Evolutionary conservation across 2,113 vertebrate genomes (phyloP), one percentile per base, ranked within the genome.

Genomic region (Corapipo altera): DNA sequence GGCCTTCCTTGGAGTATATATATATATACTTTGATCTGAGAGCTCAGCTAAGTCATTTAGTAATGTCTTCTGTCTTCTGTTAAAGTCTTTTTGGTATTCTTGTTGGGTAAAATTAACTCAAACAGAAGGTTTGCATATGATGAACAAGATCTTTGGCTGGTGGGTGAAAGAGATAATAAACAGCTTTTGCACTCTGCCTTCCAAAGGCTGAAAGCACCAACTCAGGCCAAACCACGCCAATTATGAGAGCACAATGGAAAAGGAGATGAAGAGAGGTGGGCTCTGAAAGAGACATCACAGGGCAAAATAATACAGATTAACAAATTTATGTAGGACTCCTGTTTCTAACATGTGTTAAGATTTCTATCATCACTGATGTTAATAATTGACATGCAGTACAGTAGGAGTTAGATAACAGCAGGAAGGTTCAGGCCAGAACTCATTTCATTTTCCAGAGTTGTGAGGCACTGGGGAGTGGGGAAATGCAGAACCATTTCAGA

Each of bases 361-460:
- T 97, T 95, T 96, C 87, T 96, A 97, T 97, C 97, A 92, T 96
- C n/a, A 15, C n/a, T 89, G 84, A 97, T 95, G 97, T 97, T 97
- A 97, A 97, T 97, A 96, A 97, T 97, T 97, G 95, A 97, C 96
- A 91, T 83, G 90, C 85, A 97, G 96, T 95, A 74, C 83, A 83
- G 74, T 51, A 43, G 90, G 90, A 86, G 89, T 96, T 81, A 97
- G 96, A 96, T 97, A 97, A 96, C 88, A 95, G 89, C 90, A 95
- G 72, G 59, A 95, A 88, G 77, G 9, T 72, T 90, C 71, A 89
- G 62, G 76, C 71, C 62, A 95, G 80, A 92, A 86, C 89, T 72
- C 65, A 95, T 93, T 96, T 88, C 62, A 61, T 85, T 96, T 93
- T 91, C 51, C 86, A 96, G 80, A 79, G 73, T 80, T 83, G 59